Conservation (phyloP, 1,140 invertebrate species). For the Mercenaria mercenaria region DNA sequence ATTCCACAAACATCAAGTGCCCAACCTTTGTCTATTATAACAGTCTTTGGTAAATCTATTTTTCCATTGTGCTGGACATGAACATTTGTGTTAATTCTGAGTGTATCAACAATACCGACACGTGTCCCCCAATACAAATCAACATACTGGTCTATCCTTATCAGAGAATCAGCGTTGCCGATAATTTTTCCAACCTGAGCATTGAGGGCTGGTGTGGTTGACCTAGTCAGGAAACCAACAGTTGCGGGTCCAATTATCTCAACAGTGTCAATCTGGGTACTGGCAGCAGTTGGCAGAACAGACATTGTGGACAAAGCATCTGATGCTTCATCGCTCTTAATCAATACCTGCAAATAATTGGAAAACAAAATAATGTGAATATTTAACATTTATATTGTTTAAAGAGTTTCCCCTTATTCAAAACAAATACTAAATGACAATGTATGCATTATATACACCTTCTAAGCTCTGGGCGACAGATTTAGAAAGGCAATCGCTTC, state of each 20-base stretch:
- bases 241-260: constrained; percentile 53
- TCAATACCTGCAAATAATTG: constrained; percentile 23
- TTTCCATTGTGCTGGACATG: constrained; percentile 69
- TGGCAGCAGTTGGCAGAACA: constrained; percentile 56
- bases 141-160: constrained; percentile 65
- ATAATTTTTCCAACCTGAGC: constrained; percentile 64
- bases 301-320: constrained; percentile 60
- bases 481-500: too few relatives aligned
- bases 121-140: constrained; percentile 67
- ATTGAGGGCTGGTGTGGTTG: constrained; percentile 34
- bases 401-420: too few relatives aligned
- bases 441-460: too few relatives aligned
- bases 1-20: constrained; percentile 75
- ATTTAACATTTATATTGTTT: background rate
- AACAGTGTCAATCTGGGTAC: constrained; percentile 59
- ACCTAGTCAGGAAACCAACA: constrained; percentile 63
- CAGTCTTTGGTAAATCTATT: constrained; percentile 73
- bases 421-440: too few relatives aligned
- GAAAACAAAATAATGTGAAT: background rate
- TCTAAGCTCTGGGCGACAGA: too few relatives aligned
- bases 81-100: constrained; percentile 66
- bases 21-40: constrained; percentile 70
- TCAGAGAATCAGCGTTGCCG: constrained; percentile 56
- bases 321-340: constrained; percentile 63
- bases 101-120: constrained; percentile 33